Evolutionary conservation across 2,888 invertebrate genomes (phyloP), one percentile per base, ranked within the genome.

Genomic region (Dioctria linearis): DNA sequence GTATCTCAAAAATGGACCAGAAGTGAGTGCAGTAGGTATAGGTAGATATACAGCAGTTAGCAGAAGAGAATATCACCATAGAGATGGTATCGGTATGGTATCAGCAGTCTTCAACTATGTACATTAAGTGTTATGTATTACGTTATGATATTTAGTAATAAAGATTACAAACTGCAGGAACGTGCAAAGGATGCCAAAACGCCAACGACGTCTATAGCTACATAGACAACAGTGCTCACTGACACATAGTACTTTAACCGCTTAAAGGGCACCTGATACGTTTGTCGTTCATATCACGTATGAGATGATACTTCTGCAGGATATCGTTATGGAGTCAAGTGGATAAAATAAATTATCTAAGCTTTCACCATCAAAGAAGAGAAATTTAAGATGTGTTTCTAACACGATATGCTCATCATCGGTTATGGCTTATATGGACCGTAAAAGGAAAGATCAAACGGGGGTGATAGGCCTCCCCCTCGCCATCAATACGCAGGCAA

Each of bases 271-370:
- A 78, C 66, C 78, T 65, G 63, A 65, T 51, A 54, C 39, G 51
- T 43, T 78, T 78, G 66, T 40, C 65, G 78, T 78, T 78, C 78
- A 78, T 49, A 66, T 78, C 78, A 78, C 78, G 78, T 78, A 54
- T 66, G 65, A 66, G 66, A 78, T 65, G 78, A 78, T 78, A 65
- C 63, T 65, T 13, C 63, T 78, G 42, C 51, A 65, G 65, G 78
- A 78, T 78, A 51, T 40, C 51, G 65, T 78, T 78, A 78, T 78
- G 78, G 65, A 78, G 78, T 78, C 65, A 78, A 78, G 78, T 78
- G 65, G 65, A 78, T 78, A 66, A 78, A 78, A 78, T 78, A 65
- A 78, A 78, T 78, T 78, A 78, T 65, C 65, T 39, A 42, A 78
- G 66, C 54, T 75, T 75, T 75, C 75, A 42, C 75, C 61, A 75